Evolutionary conservation across 2,113 vertebrate species (phyloP).

Genomic region (Triplophysa dalaica): DNA sequence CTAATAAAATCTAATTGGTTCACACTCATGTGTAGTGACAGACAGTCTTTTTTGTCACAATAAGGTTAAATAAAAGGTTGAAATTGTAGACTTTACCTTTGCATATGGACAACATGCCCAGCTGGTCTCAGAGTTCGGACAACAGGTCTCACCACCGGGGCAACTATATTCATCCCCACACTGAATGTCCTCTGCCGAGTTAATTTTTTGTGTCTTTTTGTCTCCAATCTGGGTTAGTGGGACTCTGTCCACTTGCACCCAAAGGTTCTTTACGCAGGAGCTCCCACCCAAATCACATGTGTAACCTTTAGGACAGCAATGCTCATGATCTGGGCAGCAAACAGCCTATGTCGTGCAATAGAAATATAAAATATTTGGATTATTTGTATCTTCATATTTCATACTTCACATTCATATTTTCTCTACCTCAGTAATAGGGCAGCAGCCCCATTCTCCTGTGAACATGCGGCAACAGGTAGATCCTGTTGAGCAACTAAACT

Average conservation of each 20-base stretch:
- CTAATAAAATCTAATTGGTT: background rate
- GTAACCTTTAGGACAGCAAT: conserved; percentile 79
- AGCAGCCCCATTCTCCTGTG: conserved; percentile 67
- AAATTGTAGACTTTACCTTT: conserved; percentile 55
- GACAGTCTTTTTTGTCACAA: no score
- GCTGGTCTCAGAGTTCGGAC: conserved; percentile 50
- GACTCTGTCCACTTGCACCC: conserved; percentile 56
- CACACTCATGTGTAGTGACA: no score
- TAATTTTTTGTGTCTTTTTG: background rate
- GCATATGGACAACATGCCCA: conserved; percentile 72
- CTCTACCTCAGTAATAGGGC: conserved; percentile 65
- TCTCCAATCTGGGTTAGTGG: conserved; percentile 52
- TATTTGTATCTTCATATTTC: background rate
- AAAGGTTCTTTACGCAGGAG: conserved; percentile 59
- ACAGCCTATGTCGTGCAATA: conserved; percentile 58
- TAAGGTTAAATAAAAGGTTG: background rate
- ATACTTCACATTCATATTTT: no score
- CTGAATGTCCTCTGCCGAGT: background rate
- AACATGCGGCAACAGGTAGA: conserved; percentile 64
- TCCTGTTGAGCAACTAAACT: conserved; percentile 51
- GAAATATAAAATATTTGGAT: background rate
- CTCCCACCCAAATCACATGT: conserved; percentile 58
- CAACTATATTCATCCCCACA: conserved; percentile 62
- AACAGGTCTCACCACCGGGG: conserved; percentile 66
- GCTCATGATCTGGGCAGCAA: conserved; percentile 70